phyloP scores from a whole-genome alignment of 2,113 vertebrate species.

The chimpanzee (Pan troglodytes) region NHGRI_mPanTro3-v2.1_pri NC_072404.2:146087001-146087500 shows the following conservation, averaged over 20 bases:
- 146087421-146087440: neutral
- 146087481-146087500: neutral
- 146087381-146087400: slow-evolving; percentile 11
- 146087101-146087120: too few relatives aligned
- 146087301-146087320: neutral
- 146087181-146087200: too few relatives aligned
- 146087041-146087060: too few relatives aligned
- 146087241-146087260: neutral
- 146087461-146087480: neutral
- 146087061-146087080: too few relatives aligned
- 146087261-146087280: neutral
- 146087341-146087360: slow-evolving; percentile 16
- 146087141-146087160: too few relatives aligned
- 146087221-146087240: too few relatives aligned
- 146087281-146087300: slow-evolving; percentile 11
- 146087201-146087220: too few relatives aligned
- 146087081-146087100: too few relatives aligned
- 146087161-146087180: too few relatives aligned
- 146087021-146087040: too few relatives aligned
- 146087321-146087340: neutral
- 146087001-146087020: too few relatives aligned
- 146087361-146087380: slow-evolving; percentile 15
- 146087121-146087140: too few relatives aligned
- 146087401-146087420: slow-evolving; percentile 31
- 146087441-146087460: slow-evolving; percentile 7